A percentile compares a stretch with the other conserved stretches of the same genome.
These are phyloP conservation scores for Sebastes cheni DNA, from an alignment of 2,797 vertebrate genomes.

Conservation along the genomic window DNA sequence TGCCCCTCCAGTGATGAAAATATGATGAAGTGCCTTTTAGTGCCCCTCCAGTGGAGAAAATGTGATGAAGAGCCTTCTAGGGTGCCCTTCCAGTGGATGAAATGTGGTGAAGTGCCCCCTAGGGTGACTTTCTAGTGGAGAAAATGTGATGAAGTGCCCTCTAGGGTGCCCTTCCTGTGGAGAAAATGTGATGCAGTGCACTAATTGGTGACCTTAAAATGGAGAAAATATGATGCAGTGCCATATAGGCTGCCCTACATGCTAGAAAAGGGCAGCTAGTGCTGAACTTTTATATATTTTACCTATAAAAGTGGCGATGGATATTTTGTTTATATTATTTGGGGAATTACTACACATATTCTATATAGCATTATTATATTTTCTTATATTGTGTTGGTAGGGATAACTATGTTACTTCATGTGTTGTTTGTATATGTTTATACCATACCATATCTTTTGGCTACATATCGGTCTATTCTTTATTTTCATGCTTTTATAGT, in stretches of 20 bases:
- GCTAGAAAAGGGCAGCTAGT: no score
- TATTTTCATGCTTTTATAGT: not conserved
- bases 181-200: no score
- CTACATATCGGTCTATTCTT: not conserved
- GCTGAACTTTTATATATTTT: not conserved
- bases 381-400: not conserved
- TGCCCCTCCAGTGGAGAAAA: rapidly evolving
- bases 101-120: no score
- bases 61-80: rapidly evolving
- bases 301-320: not conserved
- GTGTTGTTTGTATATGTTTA: not conserved
- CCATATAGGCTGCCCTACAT: no score
- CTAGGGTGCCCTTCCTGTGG: no score
- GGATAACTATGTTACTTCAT: not conserved
- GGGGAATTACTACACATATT: not conserved
- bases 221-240: no score
- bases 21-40: rapidly evolving
- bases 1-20: rapidly evolving
- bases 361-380: not conserved
- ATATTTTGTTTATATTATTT: not conserved
- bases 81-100: rapidly evolving
- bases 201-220: no score
- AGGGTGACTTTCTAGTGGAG: rapidly evolving
- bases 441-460: not conserved
- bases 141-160: no score